Evolutionary conservation across 2,888 invertebrate genomes (phyloP).

Genomic region (Erebia epiphron): DNA sequence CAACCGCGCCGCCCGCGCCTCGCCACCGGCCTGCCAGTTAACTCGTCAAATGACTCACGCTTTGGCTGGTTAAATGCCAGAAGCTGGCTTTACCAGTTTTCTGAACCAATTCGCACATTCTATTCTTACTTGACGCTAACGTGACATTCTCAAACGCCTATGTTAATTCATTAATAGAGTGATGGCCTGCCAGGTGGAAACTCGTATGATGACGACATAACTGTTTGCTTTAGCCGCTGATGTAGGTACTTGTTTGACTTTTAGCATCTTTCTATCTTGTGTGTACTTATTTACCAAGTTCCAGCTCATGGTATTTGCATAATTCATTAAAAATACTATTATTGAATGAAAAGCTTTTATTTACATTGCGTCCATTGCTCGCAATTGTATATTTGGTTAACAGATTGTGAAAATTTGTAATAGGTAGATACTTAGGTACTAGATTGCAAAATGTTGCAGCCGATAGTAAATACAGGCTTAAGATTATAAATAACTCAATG

Average conservation of each 20-base stretch:
- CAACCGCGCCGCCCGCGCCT: conserved; percentile 65
- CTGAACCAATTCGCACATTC: conserved; percentile 75
- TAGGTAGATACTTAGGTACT: conserved; percentile 1
- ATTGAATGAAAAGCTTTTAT: conserved; percentile 5
- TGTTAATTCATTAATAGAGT: conserved; percentile 37
- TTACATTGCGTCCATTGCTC: conserved; percentile 19
- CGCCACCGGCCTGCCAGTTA: conserved; percentile 68
- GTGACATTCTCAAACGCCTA: conserved; percentile 46
- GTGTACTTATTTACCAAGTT: not conserved
- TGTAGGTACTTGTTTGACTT: conserved; percentile 5
- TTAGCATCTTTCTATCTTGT: conserved; percentile 8
- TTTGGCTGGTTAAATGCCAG: conserved; percentile 77
- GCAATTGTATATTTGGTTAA: conserved; percentile 40
- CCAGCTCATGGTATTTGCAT: not conserved
- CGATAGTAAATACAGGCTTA: conserved; percentile 28
- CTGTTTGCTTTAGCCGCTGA: conserved; percentile 2
- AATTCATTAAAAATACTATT: conserved; percentile 2
- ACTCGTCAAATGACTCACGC: conserved; percentile 82
- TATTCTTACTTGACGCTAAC: conserved; percentile 56
- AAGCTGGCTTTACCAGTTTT: conserved; percentile 81
- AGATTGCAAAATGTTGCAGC: conserved; percentile 25
- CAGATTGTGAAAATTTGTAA: conserved; percentile 28
- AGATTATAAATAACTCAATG: conserved; percentile 32
- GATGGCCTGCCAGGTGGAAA: conserved; percentile 13
- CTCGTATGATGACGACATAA: not conserved